Base-by-base conservation (phyloP, 2,797 vertebrate genomes). In the Oophaga sylvatica region DNA sequence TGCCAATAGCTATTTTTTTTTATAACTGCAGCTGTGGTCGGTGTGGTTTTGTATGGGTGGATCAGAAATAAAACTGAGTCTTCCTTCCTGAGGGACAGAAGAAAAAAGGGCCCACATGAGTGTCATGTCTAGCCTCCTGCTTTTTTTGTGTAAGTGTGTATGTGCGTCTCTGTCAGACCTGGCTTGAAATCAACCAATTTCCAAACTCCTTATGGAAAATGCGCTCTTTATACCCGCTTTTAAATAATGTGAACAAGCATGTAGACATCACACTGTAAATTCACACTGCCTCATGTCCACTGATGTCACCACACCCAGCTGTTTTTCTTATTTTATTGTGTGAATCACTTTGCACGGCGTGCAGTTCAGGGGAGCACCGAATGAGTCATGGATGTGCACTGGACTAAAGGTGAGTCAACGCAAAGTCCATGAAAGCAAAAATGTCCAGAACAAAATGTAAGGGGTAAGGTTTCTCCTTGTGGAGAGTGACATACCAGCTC, bases 21-120 rank as follows among this genome's bases (percentile, higher is more conserved):
- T 91, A 31, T 90, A 92, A 92, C 91, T 93, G 89, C 90, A 93
- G 89, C 77, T 92, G 91, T 87, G 91, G 90, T 91, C 90, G 71
- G 79, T 91, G 90, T 87, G 91, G 88, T 88, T 92, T 91, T 89
- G 91, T 92, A 91, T 92, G 90, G 91, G 90, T 91, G 90, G 93
- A 91, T 93, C 93, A 94, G 87, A 90, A 93, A 91, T 89, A 91
- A 92, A 93, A 90, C 88, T 90, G 90, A 92, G 85, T 92, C 89
- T 92, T 91, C 90, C 92, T 92, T 91, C 92, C 92, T 91, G 0
- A 1, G 91, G 90, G 91, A 92, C 91, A 91, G 73, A 79, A 86
- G 84, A 87, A 87, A 87, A 87, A 85, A 92, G 80, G 92, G 83
- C 86, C 92, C 84, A 92, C 91, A 75, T 88, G 90, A 91, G 93